phyloP scores from a whole-genome alignment of 2,113 vertebrate genomes.

The Sebastes schlegelii region DNA sequence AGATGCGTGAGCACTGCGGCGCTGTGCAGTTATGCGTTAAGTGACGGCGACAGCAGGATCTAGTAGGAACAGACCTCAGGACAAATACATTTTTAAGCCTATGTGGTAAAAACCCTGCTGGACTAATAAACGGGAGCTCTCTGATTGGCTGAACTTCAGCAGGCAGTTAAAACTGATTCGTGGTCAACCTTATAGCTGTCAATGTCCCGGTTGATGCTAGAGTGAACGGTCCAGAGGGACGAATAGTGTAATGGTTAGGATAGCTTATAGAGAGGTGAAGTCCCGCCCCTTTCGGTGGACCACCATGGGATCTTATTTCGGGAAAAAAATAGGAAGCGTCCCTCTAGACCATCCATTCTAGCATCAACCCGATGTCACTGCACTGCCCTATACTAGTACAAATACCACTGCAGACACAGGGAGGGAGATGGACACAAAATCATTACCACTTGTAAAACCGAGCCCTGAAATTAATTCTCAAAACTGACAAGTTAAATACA shows the following conservation, averaged over 20 bases:
- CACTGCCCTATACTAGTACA: conserved; percentile 4
- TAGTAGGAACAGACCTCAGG: neutral
- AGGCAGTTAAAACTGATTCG: neutral
- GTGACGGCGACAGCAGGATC: neutral
- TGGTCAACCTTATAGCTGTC: neutral
- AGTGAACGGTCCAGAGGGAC: too few species aligned
- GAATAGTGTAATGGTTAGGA: neutral
- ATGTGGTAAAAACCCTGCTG: neutral
- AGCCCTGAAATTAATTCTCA: neutral
- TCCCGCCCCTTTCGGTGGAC: too few species aligned
- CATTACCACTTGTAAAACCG: neutral
- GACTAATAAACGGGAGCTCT: neutral
- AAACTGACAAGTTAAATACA: neutral
- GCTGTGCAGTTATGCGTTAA: neutral
- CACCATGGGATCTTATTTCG: too few species aligned
- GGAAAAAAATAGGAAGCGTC: too few species aligned
- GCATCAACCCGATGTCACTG: neutral
- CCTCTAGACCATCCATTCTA: too few species aligned
- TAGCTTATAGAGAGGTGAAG: too few species aligned
- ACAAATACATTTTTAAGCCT: neutral
- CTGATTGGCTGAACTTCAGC: conserved; percentile 6
- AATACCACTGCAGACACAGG: neutral
- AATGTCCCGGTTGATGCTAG: neutral
- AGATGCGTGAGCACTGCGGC: neutral
- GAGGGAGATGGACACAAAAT: neutral